phyloP scores from a whole-genome alignment of 2,113 vertebrate genomes.

The Gallinago undulata region DNA sequence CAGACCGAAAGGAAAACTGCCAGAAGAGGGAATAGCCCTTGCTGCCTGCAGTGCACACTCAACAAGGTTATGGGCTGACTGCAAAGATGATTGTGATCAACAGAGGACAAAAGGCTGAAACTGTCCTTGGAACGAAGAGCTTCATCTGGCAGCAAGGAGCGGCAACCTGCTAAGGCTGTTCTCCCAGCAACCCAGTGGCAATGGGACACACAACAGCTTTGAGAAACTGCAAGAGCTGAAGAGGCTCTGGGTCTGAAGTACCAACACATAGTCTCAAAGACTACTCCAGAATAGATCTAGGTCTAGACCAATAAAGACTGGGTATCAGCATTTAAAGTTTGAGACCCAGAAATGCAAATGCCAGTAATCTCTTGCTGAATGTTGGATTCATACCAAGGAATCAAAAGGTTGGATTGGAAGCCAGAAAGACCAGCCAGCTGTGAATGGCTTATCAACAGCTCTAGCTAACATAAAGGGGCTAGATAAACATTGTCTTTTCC shows the following conservation, averaged over 20 bases:
- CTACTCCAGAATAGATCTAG: neutral
- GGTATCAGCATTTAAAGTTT: neutral
- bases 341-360: neutral
- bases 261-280: neutral
- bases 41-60: neutral
- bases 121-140: neutral
- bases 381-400: neutral
- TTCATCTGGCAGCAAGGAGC: neutral
- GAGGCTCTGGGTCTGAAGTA: neutral
- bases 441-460: neutral
- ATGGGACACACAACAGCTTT: neutral
- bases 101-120: neutral
- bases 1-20: neutral
- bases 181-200: neutral
- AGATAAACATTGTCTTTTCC: neutral
- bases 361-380: neutral
- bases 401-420: neutral
- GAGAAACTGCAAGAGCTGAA: neutral
- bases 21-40: neutral
- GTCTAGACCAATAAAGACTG: neutral
- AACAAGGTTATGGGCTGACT: neutral
- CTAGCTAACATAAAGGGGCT: neutral
- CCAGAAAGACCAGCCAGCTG: neutral
- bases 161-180: neutral
- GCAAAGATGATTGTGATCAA: neutral